phyloP scores from a whole-genome alignment of 2,797 vertebrate genomes.

The Podargus strigoides region DNA sequence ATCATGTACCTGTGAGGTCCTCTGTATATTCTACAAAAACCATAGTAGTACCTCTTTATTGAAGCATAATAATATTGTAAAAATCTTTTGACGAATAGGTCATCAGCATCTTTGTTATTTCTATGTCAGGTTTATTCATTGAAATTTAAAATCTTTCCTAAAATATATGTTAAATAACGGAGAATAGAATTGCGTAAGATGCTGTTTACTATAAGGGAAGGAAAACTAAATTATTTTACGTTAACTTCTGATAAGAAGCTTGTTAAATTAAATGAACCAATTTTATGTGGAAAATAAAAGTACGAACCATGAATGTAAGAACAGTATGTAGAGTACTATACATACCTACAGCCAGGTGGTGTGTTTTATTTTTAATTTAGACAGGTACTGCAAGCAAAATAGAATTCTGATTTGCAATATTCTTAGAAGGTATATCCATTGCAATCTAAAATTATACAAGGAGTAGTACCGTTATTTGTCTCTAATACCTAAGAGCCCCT shows the following conservation, averaged over 20 bases:
- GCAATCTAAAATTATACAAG: not conserved
- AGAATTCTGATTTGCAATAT: not conserved
- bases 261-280: not conserved
- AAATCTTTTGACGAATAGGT: not conserved
- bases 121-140: not conserved
- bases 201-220: not conserved
- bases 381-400: not conserved
- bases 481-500: not conserved
- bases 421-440: not conserved
- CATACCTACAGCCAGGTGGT: not conserved
- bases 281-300: not conserved
- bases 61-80: not conserved
- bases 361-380: not conserved
- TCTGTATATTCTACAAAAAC: not conserved
- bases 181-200: not conserved
- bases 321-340: not conserved
- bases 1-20: not conserved
- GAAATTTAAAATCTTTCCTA: not conserved
- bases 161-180: not conserved
- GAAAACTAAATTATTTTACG: not conserved
- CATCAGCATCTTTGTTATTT: not conserved
- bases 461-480: not conserved
- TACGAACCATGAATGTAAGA: not conserved
- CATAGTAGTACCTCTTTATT: not conserved
- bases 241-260: not conserved